Evolutionary conservation across 2,888 invertebrate genomes (phyloP).

Genomic region (Drosophila anomelani): DNA sequence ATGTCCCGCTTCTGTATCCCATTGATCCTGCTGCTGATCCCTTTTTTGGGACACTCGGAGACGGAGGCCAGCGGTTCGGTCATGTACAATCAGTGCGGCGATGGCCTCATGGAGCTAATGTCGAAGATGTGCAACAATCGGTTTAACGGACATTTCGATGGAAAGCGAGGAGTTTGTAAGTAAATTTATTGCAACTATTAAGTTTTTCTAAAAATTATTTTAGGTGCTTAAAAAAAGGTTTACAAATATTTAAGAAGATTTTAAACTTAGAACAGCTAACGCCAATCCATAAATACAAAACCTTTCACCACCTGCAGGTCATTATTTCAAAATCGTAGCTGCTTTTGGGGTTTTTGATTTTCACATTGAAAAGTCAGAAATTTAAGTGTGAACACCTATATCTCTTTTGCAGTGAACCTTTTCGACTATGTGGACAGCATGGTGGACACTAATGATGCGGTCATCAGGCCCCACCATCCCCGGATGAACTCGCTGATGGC

Average conservation of each 20-base stretch:
- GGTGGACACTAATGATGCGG: constrained; percentile 1
- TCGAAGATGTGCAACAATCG: constrained; percentile 3
- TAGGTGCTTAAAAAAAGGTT: too few relatives aligned
- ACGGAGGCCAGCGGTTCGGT: not conserved
- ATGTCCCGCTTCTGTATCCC: not conserved
- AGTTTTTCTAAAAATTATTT: not conserved
- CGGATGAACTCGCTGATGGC: constrained; percentile 1
- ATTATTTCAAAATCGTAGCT: constrained; percentile 2
- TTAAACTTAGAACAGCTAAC: not conserved
- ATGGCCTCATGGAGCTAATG: constrained; percentile 3
- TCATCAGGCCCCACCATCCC: constrained; percentile 1
- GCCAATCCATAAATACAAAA: not conserved
- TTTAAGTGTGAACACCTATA: not conserved
- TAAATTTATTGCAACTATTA: not conserved
- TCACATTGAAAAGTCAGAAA: not conserved
- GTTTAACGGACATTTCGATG: constrained; percentile 1
- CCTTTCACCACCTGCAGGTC: not conserved
- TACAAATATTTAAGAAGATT: not conserved
- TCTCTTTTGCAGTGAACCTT: constrained; percentile 5
- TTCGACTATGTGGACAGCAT: constrained; percentile 15
- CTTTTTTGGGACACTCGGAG: not conserved
- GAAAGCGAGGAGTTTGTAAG: constrained; percentile 2
- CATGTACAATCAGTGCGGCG: constrained; percentile 5
- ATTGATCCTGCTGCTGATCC: constrained; percentile 3
- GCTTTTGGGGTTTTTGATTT: constrained; percentile 1